Base-by-base conservation (phyloP, 2,888 invertebrate species). In the Drosophila buzzatii region DNA sequence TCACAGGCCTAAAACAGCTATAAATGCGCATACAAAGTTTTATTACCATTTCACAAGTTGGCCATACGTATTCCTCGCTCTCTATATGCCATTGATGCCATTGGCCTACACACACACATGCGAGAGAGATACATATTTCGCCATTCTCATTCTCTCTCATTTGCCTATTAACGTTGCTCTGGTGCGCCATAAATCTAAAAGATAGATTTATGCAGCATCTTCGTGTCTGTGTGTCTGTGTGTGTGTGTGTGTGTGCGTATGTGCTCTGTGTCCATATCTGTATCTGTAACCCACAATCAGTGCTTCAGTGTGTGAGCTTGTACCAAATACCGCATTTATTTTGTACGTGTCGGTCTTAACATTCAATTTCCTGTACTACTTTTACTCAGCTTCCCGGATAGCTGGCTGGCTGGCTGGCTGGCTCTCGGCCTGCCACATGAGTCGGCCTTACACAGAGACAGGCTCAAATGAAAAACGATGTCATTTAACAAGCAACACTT, bases 101-200 rank as follows among this genome's bases (percentile, higher is more conserved):
- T 68, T 51, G 65, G 62, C 53, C 35, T 56, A 59, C 23, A 55
- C 52, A 73, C 42, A 41, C 37, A 68, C 12, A 53, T 6, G 1
- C 27, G 2, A 23, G 23, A 23, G n/a, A 53, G 16, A 35, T 5
- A 51, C 35, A 51, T 37, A 33, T 37, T 68, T 35, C 45, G 45
- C 31, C 75, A 60, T 47, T 58, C 79, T 62, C 65, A 35, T 45
- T 70, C 70, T 58, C 65, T 69, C 76, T 67, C 70, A 85, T 85
- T 85, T 85, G 85, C 89, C 82, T 85, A 89, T 89, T 87, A 89
- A 85, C 70, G 75, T 78, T 70, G 76, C 89, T 70, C 71, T 59
- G 69, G 70, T 81, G 71, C 69, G 89, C 80, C 85, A 87, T 85
- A 85, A 85, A 85, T 85, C 89, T 82, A 53, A 71, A 61, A 77